Conservation (phyloP, 2,797 vertebrate species). For the Heteromormyrus szaboi region DNA sequence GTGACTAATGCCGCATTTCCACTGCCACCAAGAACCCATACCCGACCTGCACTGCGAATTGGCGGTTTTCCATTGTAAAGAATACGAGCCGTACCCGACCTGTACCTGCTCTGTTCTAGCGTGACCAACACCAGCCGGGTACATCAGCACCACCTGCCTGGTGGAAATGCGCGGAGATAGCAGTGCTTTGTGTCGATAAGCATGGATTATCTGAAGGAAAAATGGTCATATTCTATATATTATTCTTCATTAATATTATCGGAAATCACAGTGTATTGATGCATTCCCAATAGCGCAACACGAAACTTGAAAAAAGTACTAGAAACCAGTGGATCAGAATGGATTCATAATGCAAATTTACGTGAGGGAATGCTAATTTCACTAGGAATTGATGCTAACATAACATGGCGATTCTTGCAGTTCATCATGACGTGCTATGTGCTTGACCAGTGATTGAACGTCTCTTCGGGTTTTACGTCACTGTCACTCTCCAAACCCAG, state of each 20-base stretch:
- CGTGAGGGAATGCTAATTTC: neutral
- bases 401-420: neutral
- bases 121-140: neutral
- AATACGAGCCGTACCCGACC: neutral
- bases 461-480: neutral
- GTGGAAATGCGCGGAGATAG: neutral
- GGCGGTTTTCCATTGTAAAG: too few relatives aligned
- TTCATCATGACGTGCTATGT: neutral
- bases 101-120: neutral
- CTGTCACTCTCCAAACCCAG: neutral
- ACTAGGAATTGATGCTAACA: neutral
- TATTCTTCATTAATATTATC: neutral
- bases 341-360: too few relatives aligned
- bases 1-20: too few relatives aligned
- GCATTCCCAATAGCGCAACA: neutral
- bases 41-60: too few relatives aligned
- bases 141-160: neutral
- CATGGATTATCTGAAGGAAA: too few relatives aligned
- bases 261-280: neutral
- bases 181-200: too few relatives aligned
- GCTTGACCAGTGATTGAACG: neutral
- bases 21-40: too few relatives aligned
- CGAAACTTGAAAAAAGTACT: neutral
- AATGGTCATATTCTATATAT: neutral
- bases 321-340: neutral